These are phyloP conservation scores for Petrocephalus zakoni DNA, from an alignment of 2,113 vertebrate genomes.

Conservation along the genomic window DNA sequence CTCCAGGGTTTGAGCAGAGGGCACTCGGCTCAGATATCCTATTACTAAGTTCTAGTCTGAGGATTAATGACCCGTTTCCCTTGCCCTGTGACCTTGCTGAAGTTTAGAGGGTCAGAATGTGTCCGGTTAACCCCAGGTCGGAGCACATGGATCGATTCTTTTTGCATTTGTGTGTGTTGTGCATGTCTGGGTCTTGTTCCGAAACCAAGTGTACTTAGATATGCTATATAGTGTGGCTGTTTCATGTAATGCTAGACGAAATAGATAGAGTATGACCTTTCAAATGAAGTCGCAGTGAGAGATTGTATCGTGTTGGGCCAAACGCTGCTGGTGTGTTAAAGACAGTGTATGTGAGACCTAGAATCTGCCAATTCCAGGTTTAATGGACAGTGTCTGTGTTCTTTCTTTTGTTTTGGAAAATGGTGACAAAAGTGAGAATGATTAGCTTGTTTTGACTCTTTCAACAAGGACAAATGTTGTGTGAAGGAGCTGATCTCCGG, in stretches of 20 bases:
- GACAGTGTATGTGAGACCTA: neutral
- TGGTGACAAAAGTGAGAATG: neutral
- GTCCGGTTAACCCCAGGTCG: constrained; percentile 15
- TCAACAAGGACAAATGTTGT: constrained; percentile 20
- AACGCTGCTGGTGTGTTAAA: neutral
- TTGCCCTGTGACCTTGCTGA: constrained; percentile 39
- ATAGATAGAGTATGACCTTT: neutral
- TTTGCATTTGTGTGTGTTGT: constrained; percentile 9
- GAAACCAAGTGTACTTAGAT: neutral
- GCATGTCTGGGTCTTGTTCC: neutral
- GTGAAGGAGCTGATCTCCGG: constrained; percentile 17
- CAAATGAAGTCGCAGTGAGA: neutral
- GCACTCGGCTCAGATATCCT: constrained; percentile 30
- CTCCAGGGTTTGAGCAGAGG: neutral
- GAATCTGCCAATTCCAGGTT: neutral
- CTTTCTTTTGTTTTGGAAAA: neutral
- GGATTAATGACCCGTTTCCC: constrained; percentile 37
- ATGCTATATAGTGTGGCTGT: neutral
- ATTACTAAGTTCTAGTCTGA: constrained; percentile 35
- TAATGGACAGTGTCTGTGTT: neutral
- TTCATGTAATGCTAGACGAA: neutral
- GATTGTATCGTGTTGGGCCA: neutral
- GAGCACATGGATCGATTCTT: constrained; percentile 6
- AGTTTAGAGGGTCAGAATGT: constrained; percentile 45
- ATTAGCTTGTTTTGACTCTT: constrained; percentile 27